Base-by-base conservation (phyloP, 2,113 vertebrate species). In the Boulengeromyrus knoepffleri region DNA sequence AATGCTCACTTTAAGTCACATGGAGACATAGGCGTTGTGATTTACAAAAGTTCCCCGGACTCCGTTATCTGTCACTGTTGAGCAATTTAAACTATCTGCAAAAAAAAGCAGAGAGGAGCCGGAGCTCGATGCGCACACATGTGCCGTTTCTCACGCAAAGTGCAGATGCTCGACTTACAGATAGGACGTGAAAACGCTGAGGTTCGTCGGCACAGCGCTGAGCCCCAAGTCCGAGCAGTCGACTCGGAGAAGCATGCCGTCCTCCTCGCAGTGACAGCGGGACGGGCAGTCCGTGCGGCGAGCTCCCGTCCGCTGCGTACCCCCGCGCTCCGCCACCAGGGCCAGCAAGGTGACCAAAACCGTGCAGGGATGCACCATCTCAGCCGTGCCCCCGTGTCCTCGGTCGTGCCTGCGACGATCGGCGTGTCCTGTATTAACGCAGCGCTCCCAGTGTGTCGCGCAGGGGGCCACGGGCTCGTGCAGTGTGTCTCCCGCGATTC, bases 151-250 rank as follows among this genome's bases (percentile, higher is more conserved):
- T 89, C 88, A 90, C 88, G 56, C 52, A 3, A 62, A 70, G 49
- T 24, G 31, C 27, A 84, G 0, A 17, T 66, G 21, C 27, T 39
- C 5, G 88, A 97, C 96, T 97, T 93, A 97, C 96, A 97, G 95
- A 94, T 96, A 97, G 89, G 96, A 95, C 46, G 96, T 97, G 95
- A 96, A 96, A 92, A 93, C 93, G 94, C 97, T 97, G 93, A 97
- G 94, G 93, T 96, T 95, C 91, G 94, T 90, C 58, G 97, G 97
- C 90, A 97, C 92, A 52, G 92, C 94, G 2, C 93, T 92, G 90
- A 97, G 96, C 56, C 96, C 96, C 91, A 93, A 92, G 94, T 97
- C 96, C 15, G 97, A 95, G 95, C 97, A 97, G 94, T 97, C 97
- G 87, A 95, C 96, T 3, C 96, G 90, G 90, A 96, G 90, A 42